A percentile compares a stretch with the other conserved stretches of the same genome.
phyloP scores from a whole-genome alignment of 2,888 invertebrate species.

The Anthoptus insignis region DNA sequence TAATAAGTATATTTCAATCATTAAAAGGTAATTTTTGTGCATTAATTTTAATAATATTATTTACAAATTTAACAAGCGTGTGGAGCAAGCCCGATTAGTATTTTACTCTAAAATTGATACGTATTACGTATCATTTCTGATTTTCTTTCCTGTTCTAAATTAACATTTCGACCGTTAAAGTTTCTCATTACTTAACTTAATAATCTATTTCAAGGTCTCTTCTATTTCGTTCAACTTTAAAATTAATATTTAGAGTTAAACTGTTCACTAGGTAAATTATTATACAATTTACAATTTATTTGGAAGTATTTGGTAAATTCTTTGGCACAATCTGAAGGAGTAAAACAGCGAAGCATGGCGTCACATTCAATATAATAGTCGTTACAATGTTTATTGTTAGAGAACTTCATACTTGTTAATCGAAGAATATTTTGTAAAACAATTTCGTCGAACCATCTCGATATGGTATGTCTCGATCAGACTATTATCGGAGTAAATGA shows the following conservation, averaged over 20 bases:
- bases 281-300: conserved; percentile 27
- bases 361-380: conserved; percentile 57
- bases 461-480: not conserved
- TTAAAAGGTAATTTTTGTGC: conserved; percentile 72
- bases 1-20: conserved; percentile 61
- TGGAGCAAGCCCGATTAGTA: conserved; percentile 70
- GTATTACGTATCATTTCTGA: conserved; percentile 19
- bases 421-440: too few relatives aligned
- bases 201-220: conserved; percentile 17
- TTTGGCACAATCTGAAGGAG: conserved; percentile 70
- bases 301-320: conserved; percentile 44
- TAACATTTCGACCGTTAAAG: not conserved
- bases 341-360: conserved; percentile 63
- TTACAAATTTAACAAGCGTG: conserved; percentile 81
- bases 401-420: conserved; percentile 6
- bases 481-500: too few relatives aligned
- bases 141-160: conserved; percentile 9
- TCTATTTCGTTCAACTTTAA: conserved; percentile 17
- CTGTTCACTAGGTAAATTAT: not conserved
- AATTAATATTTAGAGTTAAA: conserved; percentile 6
- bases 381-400: conserved; percentile 10
- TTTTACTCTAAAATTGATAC: conserved; percentile 34
- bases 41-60: conserved; percentile 67
- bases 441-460: not conserved
- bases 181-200: not conserved